Percentiles rank a stretch among this genome's conserved stretches.
Conservation (phyloP, 2,797 vertebrate genomes). For the Rhinella marina region DNA sequence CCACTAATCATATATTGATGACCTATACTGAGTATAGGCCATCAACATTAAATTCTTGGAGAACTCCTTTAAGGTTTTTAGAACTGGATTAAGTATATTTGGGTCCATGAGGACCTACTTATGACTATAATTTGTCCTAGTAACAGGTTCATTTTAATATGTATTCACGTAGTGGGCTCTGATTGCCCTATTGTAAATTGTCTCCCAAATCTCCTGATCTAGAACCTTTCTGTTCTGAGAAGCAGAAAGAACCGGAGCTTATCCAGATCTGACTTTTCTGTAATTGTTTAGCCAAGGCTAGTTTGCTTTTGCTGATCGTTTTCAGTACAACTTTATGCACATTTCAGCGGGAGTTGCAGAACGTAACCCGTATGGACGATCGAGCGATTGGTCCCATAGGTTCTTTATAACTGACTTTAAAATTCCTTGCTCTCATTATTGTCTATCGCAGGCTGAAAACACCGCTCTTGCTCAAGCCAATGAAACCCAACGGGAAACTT, state of each 20-base stretch:
- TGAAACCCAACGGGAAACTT: conserved; percentile 93
- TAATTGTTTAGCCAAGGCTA: neutral
- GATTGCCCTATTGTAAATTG: neutral
- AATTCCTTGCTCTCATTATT: neutral
- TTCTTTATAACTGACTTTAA: neutral
- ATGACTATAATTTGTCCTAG: neutral
- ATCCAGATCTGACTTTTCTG: neutral
- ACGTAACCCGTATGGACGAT: neutral
- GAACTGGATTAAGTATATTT: no score
- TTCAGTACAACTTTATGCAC: neutral
- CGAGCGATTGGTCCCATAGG: neutral
- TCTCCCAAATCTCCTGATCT: neutral
- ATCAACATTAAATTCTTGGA: neutral
- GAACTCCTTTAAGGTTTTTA: neutral
- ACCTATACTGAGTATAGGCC: no score
- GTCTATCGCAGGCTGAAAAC: conserved; percentile 84
- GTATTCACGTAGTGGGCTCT: neutral
- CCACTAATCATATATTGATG: no score
- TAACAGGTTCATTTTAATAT: neutral
- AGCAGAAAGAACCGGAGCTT: neutral
- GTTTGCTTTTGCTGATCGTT: neutral
- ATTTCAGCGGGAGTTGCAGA: neutral
- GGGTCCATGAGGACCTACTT: neutral
- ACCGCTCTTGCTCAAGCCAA: conserved; percentile 90
- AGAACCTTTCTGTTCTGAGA: neutral